phyloP scores from a whole-genome alignment of 1,140 invertebrate genomes.

The Pseudomyrmex concolor region DNA sequence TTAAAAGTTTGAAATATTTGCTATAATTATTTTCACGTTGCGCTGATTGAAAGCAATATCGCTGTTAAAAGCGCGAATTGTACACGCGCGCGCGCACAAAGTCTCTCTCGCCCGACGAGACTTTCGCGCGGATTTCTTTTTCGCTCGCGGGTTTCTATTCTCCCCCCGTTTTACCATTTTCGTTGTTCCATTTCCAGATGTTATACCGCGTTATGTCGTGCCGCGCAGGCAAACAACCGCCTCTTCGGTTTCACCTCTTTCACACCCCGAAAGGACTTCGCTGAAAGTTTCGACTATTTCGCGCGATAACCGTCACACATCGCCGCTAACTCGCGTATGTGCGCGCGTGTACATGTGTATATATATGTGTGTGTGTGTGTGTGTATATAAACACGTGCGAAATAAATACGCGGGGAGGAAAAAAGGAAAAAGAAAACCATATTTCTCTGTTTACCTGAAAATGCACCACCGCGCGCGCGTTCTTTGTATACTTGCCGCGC shows the following conservation, averaged over 20 bases:
- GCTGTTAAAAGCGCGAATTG: neutral
- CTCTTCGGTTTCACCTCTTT: conserved; percentile 18
- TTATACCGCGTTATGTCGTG: conserved; percentile 50
- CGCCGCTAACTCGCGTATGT: conserved; percentile 9
- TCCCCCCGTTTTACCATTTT: conserved; percentile 58
- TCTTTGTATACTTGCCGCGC: conserved; percentile 35
- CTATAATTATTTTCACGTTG: too few species aligned
- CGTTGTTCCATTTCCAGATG: conserved; percentile 51
- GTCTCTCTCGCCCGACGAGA: neutral
- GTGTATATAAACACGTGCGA: neutral
- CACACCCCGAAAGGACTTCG: conserved; percentile 56
- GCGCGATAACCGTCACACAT: conserved; percentile 59
- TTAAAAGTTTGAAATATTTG: too few species aligned
- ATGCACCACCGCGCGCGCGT: conserved; percentile 37
- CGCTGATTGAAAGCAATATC: neutral
- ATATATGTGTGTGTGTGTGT: too few species aligned
- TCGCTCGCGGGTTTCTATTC: conserved; percentile 41
- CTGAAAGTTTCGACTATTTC: conserved; percentile 67
- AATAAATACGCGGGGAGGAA: conserved; percentile 19
- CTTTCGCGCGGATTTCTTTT: neutral
- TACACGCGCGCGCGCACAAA: too few species aligned
- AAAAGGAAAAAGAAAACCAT: neutral
- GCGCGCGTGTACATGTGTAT: neutral
- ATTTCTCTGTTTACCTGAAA: conserved; percentile 26
- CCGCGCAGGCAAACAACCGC: conserved; percentile 56